phyloP scores from a whole-genome alignment of 53 echinoderm and acorn worm species.

The Paelopatides confundens region DNA sequence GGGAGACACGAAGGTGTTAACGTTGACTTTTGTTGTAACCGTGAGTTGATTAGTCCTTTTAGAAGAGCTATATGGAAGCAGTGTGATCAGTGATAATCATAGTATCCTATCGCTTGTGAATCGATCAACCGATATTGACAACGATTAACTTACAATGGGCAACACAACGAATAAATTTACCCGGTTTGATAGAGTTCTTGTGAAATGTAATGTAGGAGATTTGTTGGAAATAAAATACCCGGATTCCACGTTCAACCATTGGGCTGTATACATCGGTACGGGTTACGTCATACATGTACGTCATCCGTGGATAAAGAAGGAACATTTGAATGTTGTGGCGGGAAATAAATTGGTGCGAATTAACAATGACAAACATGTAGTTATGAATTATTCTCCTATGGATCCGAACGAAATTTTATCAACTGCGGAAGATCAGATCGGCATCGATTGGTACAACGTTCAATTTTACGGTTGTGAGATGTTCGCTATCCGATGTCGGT shows the following conservation, averaged over 20 bases:
- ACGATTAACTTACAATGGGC: no score
- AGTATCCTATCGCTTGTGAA: no score
- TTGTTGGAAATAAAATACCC: conserved; percentile 86
- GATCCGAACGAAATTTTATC: conserved; percentile 76
- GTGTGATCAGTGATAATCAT: no score
- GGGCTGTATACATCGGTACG: conserved; percentile 95
- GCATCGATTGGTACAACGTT: conserved; percentile 96
- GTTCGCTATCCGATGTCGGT: conserved; percentile 92
- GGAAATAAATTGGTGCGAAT: conserved; percentile 70
- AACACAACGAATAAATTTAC: conserved; percentile 79
- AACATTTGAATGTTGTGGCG: conserved; percentile 74
- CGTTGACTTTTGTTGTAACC: no score
- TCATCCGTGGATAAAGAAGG: conserved; percentile 86
- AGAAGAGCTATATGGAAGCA: no score
- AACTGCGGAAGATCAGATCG: conserved; percentile 84
- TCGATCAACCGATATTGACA: no score
- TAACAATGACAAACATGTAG: conserved; percentile 85
- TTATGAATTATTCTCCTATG: conserved; percentile 73
- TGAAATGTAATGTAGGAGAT: conserved; percentile 79
- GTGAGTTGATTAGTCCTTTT: no score
- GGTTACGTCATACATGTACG: conserved; percentile 92
- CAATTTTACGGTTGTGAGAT: conserved; percentile 97
- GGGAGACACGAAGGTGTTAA: no score
- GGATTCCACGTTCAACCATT: conserved; percentile 91
- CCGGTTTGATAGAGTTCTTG: conserved; percentile 71